Base-by-base conservation (phyloP, 2,113 vertebrate species). In the Otus sunia region DNA sequence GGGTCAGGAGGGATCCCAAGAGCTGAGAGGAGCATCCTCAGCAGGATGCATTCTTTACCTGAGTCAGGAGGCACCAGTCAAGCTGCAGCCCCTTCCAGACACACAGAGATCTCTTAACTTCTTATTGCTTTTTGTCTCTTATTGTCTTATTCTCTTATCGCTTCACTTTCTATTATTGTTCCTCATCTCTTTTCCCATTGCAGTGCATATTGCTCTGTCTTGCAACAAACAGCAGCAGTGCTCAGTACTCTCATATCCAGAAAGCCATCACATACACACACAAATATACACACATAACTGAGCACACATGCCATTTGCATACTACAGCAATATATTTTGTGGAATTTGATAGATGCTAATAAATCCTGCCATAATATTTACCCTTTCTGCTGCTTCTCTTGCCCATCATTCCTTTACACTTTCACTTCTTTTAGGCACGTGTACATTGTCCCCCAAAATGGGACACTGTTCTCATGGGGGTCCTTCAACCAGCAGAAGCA, bases 391-490 rank as follows among this genome's bases (percentile, higher is more conserved):
- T 75, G 39, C 62, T 88, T 64, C 60, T 73, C 30, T 34, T 71
- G 34, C 50, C 29, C 73, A 26, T 43, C 14, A 5, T 5, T 27
- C 36, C 52, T 43, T 13, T 49, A 14, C 58, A 36, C 11, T 34
- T 36, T 47, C n/a, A 4, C 5, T 77, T 73, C 67, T 93, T 55
- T 10, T 30, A 29, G 26, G 64, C 13, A 59, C 0, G 0, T 6
- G 43, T 27, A 23, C 23, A 10, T 1, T 25, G 56, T 27, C 29
- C 67, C 52, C 72, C 68, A 53, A 34, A 58, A 58, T 0, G 3
- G 52, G 49, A 43, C 49, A 11, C 52, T 39, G 32, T 12, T 26
- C 68, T 29, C 64, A 47, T 2, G 6, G 17, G 29, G n/a, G 4
- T 69, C 59, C 39, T 63, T 62, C 79, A 75, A 17, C 17, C 77